Evolutionary conservation across 2,888 invertebrate species (phyloP).

Genomic region (Aporophyla nigra): DNA sequence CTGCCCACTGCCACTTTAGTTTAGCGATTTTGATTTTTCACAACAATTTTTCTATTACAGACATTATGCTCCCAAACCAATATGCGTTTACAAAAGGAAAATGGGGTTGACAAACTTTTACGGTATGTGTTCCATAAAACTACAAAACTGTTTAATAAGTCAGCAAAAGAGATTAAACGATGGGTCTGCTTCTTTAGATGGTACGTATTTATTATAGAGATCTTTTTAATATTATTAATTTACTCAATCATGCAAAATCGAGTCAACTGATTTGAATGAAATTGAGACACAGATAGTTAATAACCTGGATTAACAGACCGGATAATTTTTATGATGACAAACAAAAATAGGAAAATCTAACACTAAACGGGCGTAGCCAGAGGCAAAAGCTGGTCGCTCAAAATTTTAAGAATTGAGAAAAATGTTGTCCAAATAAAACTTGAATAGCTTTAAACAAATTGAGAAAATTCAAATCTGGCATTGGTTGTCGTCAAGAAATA

Average conservation of each 20-base stretch:
- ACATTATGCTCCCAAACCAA: not conserved
- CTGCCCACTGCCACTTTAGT: too few relatives aligned
- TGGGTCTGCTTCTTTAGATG: not conserved
- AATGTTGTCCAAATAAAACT: not conserved
- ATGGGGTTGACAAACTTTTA: conserved; percentile 37
- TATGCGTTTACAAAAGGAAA: conserved; percentile 35
- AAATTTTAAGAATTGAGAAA: too few relatives aligned
- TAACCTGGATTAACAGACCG: too few relatives aligned
- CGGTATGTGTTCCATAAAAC: conserved; percentile 35
- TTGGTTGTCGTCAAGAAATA: not conserved
- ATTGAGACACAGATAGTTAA: too few relatives aligned
- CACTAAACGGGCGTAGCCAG: too few relatives aligned
- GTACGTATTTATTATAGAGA: conserved; percentile 24
- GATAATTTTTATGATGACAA: too few relatives aligned
- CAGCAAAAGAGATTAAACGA: not conserved
- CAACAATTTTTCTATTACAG: conserved; percentile 8
- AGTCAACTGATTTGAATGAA: too few relatives aligned
- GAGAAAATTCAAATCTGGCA: not conserved
- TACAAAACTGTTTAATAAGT: conserved; percentile 35
- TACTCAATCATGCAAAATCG: too few relatives aligned
- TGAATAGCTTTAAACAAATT: not conserved
- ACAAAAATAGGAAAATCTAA: too few relatives aligned
- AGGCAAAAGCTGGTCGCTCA: too few relatives aligned
- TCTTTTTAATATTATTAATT: too few relatives aligned
- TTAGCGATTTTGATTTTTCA: conserved; percentile 31